Conservation (phyloP, 1,140 invertebrate species). For the Doryteuthis pealeii region DNA sequence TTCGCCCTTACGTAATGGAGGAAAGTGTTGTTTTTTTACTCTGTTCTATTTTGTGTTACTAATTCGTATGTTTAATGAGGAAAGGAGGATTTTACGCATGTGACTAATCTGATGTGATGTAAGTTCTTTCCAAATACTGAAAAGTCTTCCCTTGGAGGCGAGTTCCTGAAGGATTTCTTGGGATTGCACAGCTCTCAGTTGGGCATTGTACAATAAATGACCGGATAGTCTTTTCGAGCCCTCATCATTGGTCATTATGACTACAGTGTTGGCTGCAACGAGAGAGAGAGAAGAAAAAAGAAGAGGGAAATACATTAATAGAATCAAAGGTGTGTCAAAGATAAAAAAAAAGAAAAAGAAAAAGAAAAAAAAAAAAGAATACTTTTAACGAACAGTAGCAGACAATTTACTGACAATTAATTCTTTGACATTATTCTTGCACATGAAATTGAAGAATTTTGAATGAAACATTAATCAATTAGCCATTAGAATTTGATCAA, state of each 20-base stretch:
- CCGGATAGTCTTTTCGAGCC: conserved; percentile 36
- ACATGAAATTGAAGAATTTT: too few relatives aligned
- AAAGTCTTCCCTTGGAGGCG: conserved; percentile 36
- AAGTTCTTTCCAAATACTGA: conserved; percentile 41
- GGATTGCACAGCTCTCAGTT: conserved; percentile 33
- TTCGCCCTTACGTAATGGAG: too few relatives aligned
- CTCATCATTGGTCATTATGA: conserved; percentile 39
- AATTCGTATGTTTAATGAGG: conserved; percentile 18
- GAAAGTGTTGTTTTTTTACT: too few relatives aligned
- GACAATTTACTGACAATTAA: too few relatives aligned
- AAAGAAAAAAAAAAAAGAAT: too few relatives aligned
- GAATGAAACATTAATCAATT: too few relatives aligned
- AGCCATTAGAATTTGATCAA: too few relatives aligned
- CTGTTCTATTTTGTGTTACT: too few relatives aligned
- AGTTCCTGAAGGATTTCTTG: conserved; percentile 42
- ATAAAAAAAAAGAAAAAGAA: too few relatives aligned
- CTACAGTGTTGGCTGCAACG: conserved; percentile 34
- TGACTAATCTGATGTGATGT: conserved; percentile 43
- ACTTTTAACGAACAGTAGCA: too few relatives aligned
- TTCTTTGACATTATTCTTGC: too few relatives aligned
- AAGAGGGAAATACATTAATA: neutral
- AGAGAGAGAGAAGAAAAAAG: conserved; percentile 9
- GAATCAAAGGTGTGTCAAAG: too few relatives aligned
- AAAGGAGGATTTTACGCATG: conserved; percentile 34
- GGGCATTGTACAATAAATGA: conserved; percentile 38